Conservation (phyloP, 2,888 invertebrate genomes). For the Drosophila antonietae region DNA sequence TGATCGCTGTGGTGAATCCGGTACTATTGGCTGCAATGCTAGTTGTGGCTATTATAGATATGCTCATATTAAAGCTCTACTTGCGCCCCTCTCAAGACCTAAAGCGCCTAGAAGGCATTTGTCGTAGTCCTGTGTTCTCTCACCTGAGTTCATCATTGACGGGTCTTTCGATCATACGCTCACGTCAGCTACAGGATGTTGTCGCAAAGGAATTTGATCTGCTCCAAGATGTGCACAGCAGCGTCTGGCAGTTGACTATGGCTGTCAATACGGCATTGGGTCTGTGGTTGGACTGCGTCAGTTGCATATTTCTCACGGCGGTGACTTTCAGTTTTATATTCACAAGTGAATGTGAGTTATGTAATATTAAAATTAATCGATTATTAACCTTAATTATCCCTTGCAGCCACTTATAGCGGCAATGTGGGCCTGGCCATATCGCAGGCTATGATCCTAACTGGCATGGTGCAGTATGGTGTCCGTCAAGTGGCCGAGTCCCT, state of each 20-base stretch:
- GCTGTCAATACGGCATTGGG: slow-evolving; percentile 87
- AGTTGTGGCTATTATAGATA: slow-evolving; percentile 88
- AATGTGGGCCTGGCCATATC: slow-evolving; percentile 90
- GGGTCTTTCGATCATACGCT: slow-evolving; percentile 94
- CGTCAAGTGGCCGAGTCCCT: slow-evolving; percentile 89
- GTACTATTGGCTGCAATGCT: slow-evolving; percentile 88
- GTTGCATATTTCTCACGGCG: slow-evolving; percentile 88
- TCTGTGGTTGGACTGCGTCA: slow-evolving; percentile 90
- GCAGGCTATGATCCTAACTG: slow-evolving; percentile 89
- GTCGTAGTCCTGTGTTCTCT: slow-evolving; percentile 95
- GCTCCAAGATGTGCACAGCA: slow-evolving; percentile 87
- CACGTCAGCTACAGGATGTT: slow-evolving; percentile 89
- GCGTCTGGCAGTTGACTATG: slow-evolving; percentile 84
- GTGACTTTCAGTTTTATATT: slow-evolving; percentile 89
- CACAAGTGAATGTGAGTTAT: slow-evolving; percentile 86
- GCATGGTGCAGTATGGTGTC: slow-evolving; percentile 89
- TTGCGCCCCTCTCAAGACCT: slow-evolving; percentile 90
- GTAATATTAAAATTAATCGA: not conserved
- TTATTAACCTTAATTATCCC: not conserved
- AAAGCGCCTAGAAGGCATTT: slow-evolving; percentile 89
- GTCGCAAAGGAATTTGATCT: slow-evolving; percentile 91
- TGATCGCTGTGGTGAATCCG: slow-evolving; percentile 90
- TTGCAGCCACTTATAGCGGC: slow-evolving; percentile 86
- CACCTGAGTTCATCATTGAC: slow-evolving; percentile 94
- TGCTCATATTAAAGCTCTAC: slow-evolving; percentile 88